Conservation (phyloP, 2,888 invertebrate genomes). For the Torymus tubicola region DNA sequence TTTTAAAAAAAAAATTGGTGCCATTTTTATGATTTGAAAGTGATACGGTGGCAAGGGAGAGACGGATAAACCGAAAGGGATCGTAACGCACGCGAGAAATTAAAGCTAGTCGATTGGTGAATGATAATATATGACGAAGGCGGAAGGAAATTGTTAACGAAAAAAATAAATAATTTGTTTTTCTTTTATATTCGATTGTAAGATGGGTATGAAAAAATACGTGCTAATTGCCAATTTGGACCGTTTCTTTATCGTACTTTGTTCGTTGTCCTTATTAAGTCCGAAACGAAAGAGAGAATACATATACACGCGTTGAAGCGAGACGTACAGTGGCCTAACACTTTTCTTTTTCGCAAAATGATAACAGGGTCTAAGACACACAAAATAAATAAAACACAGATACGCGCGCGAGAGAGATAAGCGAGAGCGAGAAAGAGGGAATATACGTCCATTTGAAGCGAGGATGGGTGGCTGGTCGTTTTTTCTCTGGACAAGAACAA, state of each 20-base stretch:
- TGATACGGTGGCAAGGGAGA: conserved; percentile 23
- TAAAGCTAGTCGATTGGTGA: conserved; percentile 70
- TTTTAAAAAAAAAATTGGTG: conserved; percentile 25
- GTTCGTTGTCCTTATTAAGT: conserved; percentile 24
- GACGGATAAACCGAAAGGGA: conserved; percentile 60
- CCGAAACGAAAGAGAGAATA: conserved; percentile 6
- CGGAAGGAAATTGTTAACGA: conserved; percentile 35
- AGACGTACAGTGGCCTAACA: conserved; percentile 54
- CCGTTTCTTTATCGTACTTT: conserved; percentile 34
- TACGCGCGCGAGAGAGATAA: conserved; percentile 23
- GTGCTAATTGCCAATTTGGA: conserved; percentile 42
- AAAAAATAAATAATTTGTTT: conserved; percentile 16
- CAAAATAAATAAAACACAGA: conserved; percentile 5
- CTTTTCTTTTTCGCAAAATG: conserved; percentile 50
- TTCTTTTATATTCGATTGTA: conserved; percentile 29
- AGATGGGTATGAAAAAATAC: conserved; percentile 7
- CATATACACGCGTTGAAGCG: conserved; percentile 28
- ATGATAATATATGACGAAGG: not conserved
- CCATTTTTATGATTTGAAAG: conserved; percentile 35
- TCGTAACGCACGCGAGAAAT: conserved; percentile 44
- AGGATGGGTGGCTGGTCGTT: conserved; percentile 12
- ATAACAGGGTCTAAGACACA: conserved; percentile 58
- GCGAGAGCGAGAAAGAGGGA: not conserved
- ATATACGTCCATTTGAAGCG: conserved; percentile 44
- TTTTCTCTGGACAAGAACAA: conserved; percentile 35